phyloP scores from a whole-genome alignment of 2,888 invertebrate species.

The Lepidonotus clava region DNA sequence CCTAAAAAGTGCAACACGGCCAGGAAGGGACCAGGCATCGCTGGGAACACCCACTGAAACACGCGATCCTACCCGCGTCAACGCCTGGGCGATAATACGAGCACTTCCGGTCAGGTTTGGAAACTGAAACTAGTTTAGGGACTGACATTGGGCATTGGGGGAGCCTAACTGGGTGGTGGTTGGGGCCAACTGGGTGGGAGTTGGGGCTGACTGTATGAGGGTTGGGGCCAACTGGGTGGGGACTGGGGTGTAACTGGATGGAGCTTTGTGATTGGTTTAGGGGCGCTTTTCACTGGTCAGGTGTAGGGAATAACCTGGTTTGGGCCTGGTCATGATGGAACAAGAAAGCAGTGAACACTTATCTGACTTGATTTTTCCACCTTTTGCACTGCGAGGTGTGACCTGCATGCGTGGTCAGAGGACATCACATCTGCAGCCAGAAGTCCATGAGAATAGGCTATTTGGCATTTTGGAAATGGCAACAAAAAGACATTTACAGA shows the following conservation, averaged over 20 bases:
- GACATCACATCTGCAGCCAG: neutral
- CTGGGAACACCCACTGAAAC: no score
- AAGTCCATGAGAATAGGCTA: no score
- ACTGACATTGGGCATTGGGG: no score
- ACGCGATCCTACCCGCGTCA: constrained; percentile 7
- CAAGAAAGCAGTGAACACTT: neutral
- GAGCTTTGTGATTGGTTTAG: neutral
- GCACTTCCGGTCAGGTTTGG: constrained; percentile 35
- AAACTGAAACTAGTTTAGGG: constrained; percentile 28
- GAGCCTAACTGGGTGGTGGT: no score
- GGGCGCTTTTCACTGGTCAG: neutral
- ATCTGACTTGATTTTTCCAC: neutral
- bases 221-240: neutral
- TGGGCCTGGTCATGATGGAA: neutral
- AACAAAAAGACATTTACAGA: no score
- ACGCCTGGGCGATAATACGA: constrained; percentile 37
- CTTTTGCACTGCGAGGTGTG: constrained; percentile 18
- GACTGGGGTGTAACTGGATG: neutral
- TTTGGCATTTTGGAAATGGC: no score
- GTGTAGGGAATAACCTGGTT: neutral
- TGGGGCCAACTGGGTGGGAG: neutral
- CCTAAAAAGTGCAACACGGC: no score
- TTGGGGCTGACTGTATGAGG: neutral
- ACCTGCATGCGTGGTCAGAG: constrained; percentile 13
- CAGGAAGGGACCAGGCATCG: no score